A percentile compares a stretch with the other conserved stretches of the same genome.
These are phyloP conservation scores for Lysiphlebus fabarum DNA, from an alignment of 1,140 invertebrate species.

Conservation along the genomic window DNA sequence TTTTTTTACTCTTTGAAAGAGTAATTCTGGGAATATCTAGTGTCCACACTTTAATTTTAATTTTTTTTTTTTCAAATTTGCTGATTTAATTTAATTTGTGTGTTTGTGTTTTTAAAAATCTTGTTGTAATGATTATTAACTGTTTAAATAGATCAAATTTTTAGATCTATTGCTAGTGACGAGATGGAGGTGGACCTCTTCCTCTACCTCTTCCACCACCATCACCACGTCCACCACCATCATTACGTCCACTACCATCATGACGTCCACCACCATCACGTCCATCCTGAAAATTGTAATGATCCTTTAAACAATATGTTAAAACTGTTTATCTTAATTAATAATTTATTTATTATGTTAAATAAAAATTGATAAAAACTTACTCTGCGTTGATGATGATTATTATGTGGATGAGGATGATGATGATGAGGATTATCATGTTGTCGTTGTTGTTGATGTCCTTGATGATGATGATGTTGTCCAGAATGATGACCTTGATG, in stretches of 20 bases:
- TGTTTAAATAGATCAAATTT: slow-evolving; percentile 27
- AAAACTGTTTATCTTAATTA: neutral
- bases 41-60: slow-evolving; percentile 23
- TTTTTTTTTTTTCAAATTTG: slow-evolving; percentile 26
- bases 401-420: neutral
- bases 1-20: slow-evolving; percentile 1
- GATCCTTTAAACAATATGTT: neutral
- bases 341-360: neutral
- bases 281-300: slow-evolving; percentile 38
- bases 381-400: slow-evolving; percentile 57
- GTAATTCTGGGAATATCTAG: slow-evolving; percentile 14
- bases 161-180: slow-evolving; percentile 48
- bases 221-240: slow-evolving; percentile 45
- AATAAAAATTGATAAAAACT: slow-evolving; percentile 10
- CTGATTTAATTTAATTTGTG: slow-evolving; percentile 15
- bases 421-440: slow-evolving; percentile 51
- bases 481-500: slow-evolving; percentile 41
- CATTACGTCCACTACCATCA: slow-evolving; percentile 25
- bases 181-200: slow-evolving; percentile 39
- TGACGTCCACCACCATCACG: slow-evolving; percentile 34
- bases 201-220: slow-evolving; percentile 46
- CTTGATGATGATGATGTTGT: slow-evolving; percentile 42
- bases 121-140: slow-evolving; percentile 31
- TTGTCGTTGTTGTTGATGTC: slow-evolving; percentile 34
- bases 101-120: neutral